Conservation (phyloP, 2,113 vertebrate genomes). For the Pelvicachromis taeniatus region DNA sequence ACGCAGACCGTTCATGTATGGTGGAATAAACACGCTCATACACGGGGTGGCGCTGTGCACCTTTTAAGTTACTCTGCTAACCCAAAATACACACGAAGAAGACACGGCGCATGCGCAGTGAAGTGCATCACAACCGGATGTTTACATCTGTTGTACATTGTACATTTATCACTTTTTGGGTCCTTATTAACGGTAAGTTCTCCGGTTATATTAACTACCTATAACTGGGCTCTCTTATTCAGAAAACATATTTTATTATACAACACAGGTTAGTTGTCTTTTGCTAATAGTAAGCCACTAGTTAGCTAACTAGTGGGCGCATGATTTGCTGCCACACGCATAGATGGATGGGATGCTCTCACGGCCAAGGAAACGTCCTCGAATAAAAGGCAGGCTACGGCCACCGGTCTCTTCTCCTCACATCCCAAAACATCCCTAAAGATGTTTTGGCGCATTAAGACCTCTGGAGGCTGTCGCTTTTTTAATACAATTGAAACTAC, state of each 20-base stretch:
- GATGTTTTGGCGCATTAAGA: neutral
- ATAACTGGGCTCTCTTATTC: neutral
- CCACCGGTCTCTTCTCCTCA: neutral
- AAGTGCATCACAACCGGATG: neutral
- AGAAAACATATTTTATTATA: neutral
- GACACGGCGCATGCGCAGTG: neutral
- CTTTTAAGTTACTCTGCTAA: neutral
- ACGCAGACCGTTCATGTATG: neutral
- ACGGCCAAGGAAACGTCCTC: neutral
- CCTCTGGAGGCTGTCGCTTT: neutral
- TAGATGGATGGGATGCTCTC: neutral
- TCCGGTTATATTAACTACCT: neutral
- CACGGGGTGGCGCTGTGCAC: neutral
- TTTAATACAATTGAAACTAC: neutral
- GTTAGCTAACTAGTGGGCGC: neutral
- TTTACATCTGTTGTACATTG: neutral
- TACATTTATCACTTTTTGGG: neutral
- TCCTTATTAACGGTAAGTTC: neutral
- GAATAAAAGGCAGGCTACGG: neutral
- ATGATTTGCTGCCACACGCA: neutral
- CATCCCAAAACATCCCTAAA: rapidly evolving
- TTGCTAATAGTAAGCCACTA: neutral
- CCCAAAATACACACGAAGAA: neutral
- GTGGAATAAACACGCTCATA: neutral
- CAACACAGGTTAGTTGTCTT: neutral